Conservation (phyloP, 1,140 invertebrate species). For the Pseudoatta argentina region DNA sequence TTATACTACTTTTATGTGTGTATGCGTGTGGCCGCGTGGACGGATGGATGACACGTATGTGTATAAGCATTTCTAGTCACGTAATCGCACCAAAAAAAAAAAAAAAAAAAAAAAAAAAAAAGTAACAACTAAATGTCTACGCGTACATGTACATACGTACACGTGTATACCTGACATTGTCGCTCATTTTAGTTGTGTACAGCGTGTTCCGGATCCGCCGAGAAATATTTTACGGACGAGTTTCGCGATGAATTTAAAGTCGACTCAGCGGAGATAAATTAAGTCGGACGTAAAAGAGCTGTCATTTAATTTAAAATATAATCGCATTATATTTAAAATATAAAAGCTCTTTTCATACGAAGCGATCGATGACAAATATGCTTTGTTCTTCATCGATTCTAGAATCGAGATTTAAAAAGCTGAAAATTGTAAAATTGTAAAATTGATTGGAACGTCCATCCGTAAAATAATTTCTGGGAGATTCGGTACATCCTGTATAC, state of each 20-base stretch:
- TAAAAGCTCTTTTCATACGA: neutral
- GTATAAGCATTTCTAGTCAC: conserved; percentile 82
- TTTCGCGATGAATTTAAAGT: neutral
- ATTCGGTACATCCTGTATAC: conserved; percentile 1
- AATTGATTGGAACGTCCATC: neutral
- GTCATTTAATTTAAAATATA: neutral
- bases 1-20: conserved; percentile 75
- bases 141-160: conserved; percentile 60
- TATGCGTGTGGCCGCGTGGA: conserved; percentile 36
- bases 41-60: conserved; percentile 51
- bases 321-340: neutral
- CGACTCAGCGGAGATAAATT: neutral
- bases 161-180: conserved; percentile 51
- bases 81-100: conserved; percentile 74
- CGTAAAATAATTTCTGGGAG: conserved; percentile 1
- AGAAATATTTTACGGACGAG: conserved; percentile 12
- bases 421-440: neutral
- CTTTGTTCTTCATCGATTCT: neutral
- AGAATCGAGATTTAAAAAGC: neutral
- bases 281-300: neutral
- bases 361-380: neutral
- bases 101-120: conserved; percentile 10
- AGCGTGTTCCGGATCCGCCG: conserved; percentile 14
- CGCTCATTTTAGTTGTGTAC: conserved; percentile 5
- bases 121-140: conserved; percentile 52